Base-by-base conservation (phyloP, 53 echinoderm and acorn worm genomes). In the Paelopatides confundens region DNA sequence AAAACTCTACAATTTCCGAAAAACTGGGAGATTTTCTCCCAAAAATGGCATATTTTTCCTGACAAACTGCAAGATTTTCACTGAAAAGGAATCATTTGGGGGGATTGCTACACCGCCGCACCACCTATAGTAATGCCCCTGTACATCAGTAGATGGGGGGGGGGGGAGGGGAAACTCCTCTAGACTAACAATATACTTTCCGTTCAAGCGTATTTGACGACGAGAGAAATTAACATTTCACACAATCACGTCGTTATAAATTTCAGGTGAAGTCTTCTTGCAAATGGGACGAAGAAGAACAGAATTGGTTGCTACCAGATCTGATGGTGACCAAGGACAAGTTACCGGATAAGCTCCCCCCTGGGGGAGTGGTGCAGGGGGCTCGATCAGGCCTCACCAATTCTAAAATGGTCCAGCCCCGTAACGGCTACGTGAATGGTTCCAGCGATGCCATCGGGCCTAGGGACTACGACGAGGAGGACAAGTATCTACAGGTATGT, bases 221-320 rank as follows among this genome's bases (percentile, higher is more conserved):
- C n/a, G n/a, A n/a, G n/a, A n/a, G n/a, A n/a, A n/a, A n/a, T n/a
- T n/a, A n/a, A n/a, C n/a, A n/a, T n/a, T n/a, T n/a, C n/a, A n/a
- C n/a, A n/a, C n/a, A n/a, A n/a, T n/a, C n/a, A n/a, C n/a, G n/a
- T n/a, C n/a, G n/a, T n/a, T n/a, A n/a, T n/a, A n/a, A n/a, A n/a
- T 49, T 36, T 58, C 39, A 91, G 86, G 85, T 98, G 35, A 98
- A 95, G 65, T 82, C 90, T 0, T 90, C 92, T 48, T 90, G 95
- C 47, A 86, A 86, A 12, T 98, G 98, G 98, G 98, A 98, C 62
- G 98, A 98, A 50, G 95, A 95, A 66, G 94, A 92, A 54, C 85
- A 95, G 17, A 79, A 47, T 64, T 98, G 95, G 98, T 85, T 89
- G 85, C 63, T 95, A 14, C 95, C 98, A 3, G 94, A 98, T 27